These are phyloP conservation scores for Triplophysa siluroides DNA, from an alignment of 2,113 vertebrate genomes.

Conservation along the genomic window DNA sequence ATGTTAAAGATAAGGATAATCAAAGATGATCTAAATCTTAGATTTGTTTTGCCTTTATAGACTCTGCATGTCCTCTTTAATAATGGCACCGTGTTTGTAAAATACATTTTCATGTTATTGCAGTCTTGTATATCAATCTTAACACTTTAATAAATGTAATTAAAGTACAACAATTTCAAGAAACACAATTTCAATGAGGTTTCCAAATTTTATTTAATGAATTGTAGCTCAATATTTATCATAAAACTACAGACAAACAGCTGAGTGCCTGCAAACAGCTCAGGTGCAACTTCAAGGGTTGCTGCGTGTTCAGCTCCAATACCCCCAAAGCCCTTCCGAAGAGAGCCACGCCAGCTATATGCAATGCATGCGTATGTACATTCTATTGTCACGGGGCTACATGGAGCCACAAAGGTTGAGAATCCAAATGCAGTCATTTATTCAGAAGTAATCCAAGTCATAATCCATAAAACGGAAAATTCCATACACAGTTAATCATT, in stretches of 20 bases:
- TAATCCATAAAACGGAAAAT: too few relatives aligned
- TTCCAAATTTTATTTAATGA: too few relatives aligned
- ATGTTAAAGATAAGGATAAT: neutral
- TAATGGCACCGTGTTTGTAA: neutral
- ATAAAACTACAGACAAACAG: neutral
- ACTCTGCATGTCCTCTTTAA: neutral
- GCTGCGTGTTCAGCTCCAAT: constrained; percentile 16
- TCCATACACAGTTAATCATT: too few relatives aligned
- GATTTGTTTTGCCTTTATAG: too few relatives aligned
- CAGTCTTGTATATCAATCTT: neutral
- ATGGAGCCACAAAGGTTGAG: too few relatives aligned
- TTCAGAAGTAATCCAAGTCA: too few relatives aligned
- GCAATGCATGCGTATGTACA: too few relatives aligned
- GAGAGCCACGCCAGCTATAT: neutral
- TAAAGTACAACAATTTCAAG: neutral
- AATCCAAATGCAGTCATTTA: too few relatives aligned
- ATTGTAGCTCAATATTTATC: too few relatives aligned
- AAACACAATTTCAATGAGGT: neutral
- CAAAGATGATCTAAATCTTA: neutral
- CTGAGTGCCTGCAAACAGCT: neutral
- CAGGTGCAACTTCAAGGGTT: neutral
- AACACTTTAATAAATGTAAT: neutral
- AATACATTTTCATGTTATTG: neutral
- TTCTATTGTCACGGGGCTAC: too few relatives aligned
- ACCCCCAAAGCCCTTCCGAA: neutral